These are phyloP conservation scores for Drosophila mettleri DNA, from an alignment of 2,888 invertebrate genomes.

Conservation along the genomic window DNA sequence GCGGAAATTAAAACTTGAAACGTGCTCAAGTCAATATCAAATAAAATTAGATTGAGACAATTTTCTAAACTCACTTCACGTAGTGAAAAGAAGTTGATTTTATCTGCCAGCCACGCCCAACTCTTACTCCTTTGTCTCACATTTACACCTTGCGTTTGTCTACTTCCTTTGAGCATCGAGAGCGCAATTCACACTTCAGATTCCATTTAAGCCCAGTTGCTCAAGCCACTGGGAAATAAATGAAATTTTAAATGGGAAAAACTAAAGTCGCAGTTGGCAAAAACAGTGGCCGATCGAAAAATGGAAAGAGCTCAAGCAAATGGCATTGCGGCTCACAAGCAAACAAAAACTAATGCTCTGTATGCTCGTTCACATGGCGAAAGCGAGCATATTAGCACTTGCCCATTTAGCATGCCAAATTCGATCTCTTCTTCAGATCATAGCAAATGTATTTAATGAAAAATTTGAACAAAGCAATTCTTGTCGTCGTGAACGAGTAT, in stretches of 20 bases:
- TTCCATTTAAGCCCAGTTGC: not conserved
- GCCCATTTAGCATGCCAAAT: not conserved
- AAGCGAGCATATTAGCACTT: not conserved
- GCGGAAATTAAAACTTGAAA: too few species aligned
- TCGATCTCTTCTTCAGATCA: too few species aligned
- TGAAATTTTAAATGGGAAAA: conserved; percentile 5
- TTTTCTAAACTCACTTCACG: too few species aligned
- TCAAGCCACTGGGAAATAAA: conserved; percentile 4
- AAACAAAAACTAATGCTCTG: not conserved
- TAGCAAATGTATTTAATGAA: too few species aligned
- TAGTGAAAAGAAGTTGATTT: too few species aligned
- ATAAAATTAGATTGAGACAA: too few species aligned
- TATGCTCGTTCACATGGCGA: not conserved
- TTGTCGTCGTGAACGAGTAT: too few species aligned
- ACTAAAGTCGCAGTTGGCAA: not conserved
- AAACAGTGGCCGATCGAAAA: not conserved
- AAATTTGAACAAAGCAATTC: too few species aligned
- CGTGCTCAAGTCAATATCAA: too few species aligned
- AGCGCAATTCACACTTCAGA: conserved; percentile 6
- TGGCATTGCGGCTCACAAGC: not conserved
- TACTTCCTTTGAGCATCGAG: not conserved
- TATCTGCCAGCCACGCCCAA: too few species aligned
- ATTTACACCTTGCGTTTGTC: not conserved
- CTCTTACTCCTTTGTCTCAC: too few species aligned
- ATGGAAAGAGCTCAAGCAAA: not conserved